Evolutionary conservation across 1,140 invertebrate species (phyloP).

Genomic region (Zaprionus capensis): DNA sequence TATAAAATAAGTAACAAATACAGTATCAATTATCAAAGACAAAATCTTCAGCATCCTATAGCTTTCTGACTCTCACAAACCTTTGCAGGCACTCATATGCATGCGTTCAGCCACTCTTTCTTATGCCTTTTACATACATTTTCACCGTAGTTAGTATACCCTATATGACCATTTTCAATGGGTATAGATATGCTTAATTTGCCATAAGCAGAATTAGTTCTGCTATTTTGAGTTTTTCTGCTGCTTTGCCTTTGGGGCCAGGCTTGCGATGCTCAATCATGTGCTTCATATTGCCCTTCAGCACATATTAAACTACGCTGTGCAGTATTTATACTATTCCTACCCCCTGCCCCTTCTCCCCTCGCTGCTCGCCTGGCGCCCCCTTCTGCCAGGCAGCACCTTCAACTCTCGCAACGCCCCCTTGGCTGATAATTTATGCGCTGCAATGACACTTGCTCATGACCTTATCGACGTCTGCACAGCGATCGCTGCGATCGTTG

Average conservation of each 20-base stretch:
- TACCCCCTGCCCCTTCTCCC: neutral
- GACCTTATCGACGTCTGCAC: constrained; percentile 73
- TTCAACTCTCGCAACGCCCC: constrained; percentile 30
- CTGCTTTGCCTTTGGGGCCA: neutral
- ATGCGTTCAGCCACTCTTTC: too few relatives aligned
- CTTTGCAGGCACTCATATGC: too few relatives aligned
- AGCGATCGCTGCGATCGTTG: constrained; percentile 39
- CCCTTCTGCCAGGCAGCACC: constrained; percentile 2
- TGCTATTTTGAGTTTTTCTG: neutral
- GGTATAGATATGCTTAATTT: neutral
- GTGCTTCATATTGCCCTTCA: constrained; percentile 30
- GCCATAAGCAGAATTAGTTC: neutral
- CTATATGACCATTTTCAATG: too few relatives aligned
- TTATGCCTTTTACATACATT: too few relatives aligned
- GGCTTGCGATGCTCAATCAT: constrained; percentile 20
- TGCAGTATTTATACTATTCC: constrained; percentile 30
- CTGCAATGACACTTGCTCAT: constrained; percentile 81
- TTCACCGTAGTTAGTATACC: too few relatives aligned
- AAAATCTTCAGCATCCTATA: too few relatives aligned
- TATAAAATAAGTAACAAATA: too few relatives aligned
- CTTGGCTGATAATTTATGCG: constrained; percentile 70
- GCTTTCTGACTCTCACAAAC: too few relatives aligned
- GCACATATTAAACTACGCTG: constrained; percentile 29
- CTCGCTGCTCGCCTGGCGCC: neutral
- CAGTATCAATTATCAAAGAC: too few relatives aligned